A percentile compares a stretch with the other conserved stretches of the same genome.
Evolutionary conservation across 1,140 invertebrate genomes (phyloP).

Genomic region (Dysdera silvatica): DNA sequence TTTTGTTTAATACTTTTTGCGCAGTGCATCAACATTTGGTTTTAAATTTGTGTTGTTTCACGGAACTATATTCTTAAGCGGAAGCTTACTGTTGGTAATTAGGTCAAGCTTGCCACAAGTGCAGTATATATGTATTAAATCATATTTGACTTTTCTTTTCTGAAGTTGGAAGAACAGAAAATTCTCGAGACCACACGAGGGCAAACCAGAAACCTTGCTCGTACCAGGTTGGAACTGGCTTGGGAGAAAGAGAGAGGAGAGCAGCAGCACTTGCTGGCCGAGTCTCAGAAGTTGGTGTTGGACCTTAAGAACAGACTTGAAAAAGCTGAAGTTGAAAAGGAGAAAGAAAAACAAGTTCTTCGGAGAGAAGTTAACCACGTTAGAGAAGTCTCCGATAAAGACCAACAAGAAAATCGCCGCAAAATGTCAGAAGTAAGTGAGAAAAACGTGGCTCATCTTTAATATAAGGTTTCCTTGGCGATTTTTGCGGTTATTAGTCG

Average conservation of each 20-base stretch:
- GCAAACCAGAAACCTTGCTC: conserved; percentile 69
- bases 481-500: no score
- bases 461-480: no score
- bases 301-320: conserved; percentile 55
- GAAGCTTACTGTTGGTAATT: no score
- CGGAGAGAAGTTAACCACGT: conserved; percentile 75
- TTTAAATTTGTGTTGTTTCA: no score
- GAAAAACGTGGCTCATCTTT: no score
- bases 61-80: no score
- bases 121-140: not conserved
- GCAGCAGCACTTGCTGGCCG: conserved; percentile 77
- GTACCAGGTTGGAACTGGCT: conserved; percentile 80
- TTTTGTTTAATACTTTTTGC: no score
- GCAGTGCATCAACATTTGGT: no score
- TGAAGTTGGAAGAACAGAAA: conserved; percentile 45
- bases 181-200: conserved; percentile 40
- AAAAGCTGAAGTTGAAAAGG: conserved; percentile 72
- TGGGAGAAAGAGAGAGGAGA: conserved; percentile 94
- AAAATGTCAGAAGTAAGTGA: conserved; percentile 64
- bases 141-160: not conserved
- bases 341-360: conserved; percentile 76
- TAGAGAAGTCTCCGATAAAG: conserved; percentile 73
- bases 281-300: conserved; percentile 80
- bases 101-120: no score
- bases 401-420: conserved; percentile 76